Evolutionary conservation across 2,888 invertebrate genomes (phyloP).

Genomic region (Phyllotreta striolata): DNA sequence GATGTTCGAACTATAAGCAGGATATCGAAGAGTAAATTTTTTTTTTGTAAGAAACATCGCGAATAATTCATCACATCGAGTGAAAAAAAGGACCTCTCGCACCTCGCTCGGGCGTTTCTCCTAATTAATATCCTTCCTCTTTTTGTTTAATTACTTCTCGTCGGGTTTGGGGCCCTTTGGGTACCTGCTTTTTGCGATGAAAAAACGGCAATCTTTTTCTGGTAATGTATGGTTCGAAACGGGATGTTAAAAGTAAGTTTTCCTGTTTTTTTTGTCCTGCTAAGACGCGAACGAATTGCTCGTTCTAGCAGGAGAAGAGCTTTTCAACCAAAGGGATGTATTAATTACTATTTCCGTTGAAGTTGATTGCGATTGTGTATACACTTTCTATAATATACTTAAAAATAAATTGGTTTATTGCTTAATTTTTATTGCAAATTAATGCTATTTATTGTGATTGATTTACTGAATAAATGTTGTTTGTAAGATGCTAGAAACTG

Average conservation of each 20-base stretch:
- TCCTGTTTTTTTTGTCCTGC: slow-evolving; percentile 9
- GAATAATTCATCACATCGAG: slow-evolving; percentile 17
- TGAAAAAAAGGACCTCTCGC: slow-evolving; percentile 13
- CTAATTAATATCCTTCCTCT: slow-evolving; percentile 19
- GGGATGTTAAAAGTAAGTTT: slow-evolving; percentile 15
- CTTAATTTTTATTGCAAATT: too few relatives aligned
- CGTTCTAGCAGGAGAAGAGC: neutral
- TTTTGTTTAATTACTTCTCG: slow-evolving; percentile 15
- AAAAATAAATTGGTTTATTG: too few relatives aligned
- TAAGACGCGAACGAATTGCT: slow-evolving; percentile 15
- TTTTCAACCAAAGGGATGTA: neutral
- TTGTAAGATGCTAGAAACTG: too few relatives aligned
- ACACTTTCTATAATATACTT: too few relatives aligned
- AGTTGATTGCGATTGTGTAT: neutral
- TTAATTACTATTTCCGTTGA: slow-evolving; percentile 1
- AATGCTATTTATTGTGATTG: too few relatives aligned
- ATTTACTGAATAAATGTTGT: too few relatives aligned
- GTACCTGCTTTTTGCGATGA: slow-evolving; percentile 9
- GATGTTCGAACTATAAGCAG: too few relatives aligned
- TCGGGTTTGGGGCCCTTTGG: slow-evolving; percentile 3
- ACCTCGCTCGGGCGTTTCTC: neutral
- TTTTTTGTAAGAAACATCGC: neutral
- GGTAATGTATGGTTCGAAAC: slow-evolving; percentile 16
- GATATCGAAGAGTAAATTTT: too few relatives aligned
- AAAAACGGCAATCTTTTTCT: slow-evolving; percentile 20